These are phyloP conservation scores for Vireo griseus DNA, from an alignment of 2,797 vertebrate species.

Conservation along the genomic window DNA sequence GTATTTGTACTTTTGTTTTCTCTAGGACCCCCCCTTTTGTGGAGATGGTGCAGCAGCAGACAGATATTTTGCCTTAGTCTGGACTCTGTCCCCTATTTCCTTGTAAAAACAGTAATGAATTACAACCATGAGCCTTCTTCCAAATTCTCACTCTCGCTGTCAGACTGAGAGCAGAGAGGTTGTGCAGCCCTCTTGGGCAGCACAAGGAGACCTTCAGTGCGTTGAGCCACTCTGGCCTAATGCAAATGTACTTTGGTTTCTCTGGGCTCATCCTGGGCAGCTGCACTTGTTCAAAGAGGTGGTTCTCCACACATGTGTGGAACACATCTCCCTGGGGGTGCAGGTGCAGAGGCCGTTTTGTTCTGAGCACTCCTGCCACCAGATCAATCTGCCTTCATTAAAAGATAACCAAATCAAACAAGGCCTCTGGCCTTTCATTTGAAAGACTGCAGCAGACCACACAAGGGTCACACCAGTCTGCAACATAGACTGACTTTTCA, in stretches of 20 bases:
- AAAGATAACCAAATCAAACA: conserved; percentile 55
- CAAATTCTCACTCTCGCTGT: not conserved
- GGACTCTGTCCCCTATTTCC: not conserved
- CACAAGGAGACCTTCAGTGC: not conserved
- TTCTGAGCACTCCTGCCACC: not conserved
- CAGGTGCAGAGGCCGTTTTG: fast-evolving
- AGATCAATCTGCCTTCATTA: conserved; percentile 8
- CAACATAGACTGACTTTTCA: not conserved
- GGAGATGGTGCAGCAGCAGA: not conserved
- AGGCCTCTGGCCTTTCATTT: not conserved
- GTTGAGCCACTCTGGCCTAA: not conserved
- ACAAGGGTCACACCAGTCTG: not conserved
- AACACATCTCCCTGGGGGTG: fast-evolving
- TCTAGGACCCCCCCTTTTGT: not conserved
- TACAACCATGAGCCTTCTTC: not conserved
- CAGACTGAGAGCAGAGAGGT: not conserved
- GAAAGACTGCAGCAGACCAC: not conserved
- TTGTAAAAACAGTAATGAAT: not conserved
- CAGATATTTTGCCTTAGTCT: not conserved
- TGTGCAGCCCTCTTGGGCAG: not conserved
- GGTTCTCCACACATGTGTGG: not conserved
- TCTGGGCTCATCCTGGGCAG: not conserved
- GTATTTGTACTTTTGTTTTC: not conserved
- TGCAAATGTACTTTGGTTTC: not conserved
- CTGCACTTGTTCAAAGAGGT: not conserved